Evolutionary conservation across 1,140 invertebrate species (phyloP), one percentile per base, ranked within the genome.

Genomic region (Drosophila seguyi): DNA sequence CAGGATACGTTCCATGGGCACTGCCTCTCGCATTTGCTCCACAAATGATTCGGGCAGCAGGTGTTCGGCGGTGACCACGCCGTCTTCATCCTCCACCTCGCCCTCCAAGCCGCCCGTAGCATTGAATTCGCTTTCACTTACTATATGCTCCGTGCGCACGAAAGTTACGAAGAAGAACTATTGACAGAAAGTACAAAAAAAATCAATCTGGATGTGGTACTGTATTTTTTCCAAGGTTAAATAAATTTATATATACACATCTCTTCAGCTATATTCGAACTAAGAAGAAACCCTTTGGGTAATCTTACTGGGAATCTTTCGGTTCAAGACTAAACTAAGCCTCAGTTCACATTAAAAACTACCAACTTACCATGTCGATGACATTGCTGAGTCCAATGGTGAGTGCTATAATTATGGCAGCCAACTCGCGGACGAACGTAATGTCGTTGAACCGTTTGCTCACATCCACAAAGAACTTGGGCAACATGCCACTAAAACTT

Each of bases 371-470:
- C 93, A 95, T 94, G 82, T 95, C 94, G 41, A 94, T 79, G 41
- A 94, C 85, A 93, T 95, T 95, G 44, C 94, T 93, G 6, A 94
- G 87, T 18, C 94, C 94, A 50, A 95, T 91, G 34, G 95, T 86
- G 39, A 94, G 69, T n/a, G 86, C 69, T 52, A 95, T 94, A 58
- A 94, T 94, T 42, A 94, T 93, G 20, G 94, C 94, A 45, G 95
- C 93, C 41, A 95, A 75, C 58, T 94, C 86, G 22, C 95, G 92
- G 31, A 94, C 92, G 79, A 94, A 94, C 56, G 94, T 92, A 20
- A 94, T 93, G 76, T 93, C 93, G 81, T 94, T 95, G 65, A 94
- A 93, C 16, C 92, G 90, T 56, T 93, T 92, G 75, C 94, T 95
- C 38, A 94, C 93, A 61, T 93, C 93, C 18, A 93, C 90, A 45